These are phyloP conservation scores for Podilymbus podiceps DNA, from an alignment of 2,113 vertebrate species.

Conservation along the genomic window DNA sequence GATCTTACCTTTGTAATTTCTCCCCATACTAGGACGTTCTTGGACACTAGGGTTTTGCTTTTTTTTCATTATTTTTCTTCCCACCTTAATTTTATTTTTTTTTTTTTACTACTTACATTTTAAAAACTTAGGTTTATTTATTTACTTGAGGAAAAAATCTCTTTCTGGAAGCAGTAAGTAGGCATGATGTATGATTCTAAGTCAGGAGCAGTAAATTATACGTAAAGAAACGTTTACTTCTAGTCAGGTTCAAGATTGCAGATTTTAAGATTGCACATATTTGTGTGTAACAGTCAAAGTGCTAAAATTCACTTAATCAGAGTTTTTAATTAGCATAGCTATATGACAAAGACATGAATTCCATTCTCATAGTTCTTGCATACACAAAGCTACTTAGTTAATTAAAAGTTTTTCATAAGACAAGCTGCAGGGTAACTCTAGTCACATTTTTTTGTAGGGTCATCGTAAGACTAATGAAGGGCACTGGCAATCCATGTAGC, in stretches of 20 bases:
- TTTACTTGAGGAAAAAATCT: not conserved
- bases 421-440: not conserved
- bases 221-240: not conserved
- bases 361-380: not conserved
- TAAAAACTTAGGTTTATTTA: not conserved
- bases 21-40: not conserved
- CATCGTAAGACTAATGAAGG: not conserved
- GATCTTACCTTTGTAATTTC: not conserved
- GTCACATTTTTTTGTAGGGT: not conserved
- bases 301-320: not conserved
- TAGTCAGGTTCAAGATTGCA: not conserved
- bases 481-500: not conserved
- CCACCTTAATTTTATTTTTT: not conserved
- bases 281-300: not conserved
- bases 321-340: not conserved
- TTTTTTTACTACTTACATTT: not conserved
- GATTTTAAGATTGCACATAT: not conserved
- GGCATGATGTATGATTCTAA: not conserved
- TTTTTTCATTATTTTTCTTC: not conserved
- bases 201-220: not conserved
- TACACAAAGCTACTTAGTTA: not conserved
- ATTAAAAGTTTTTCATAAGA: not conserved
- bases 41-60: not conserved
- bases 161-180: not conserved
- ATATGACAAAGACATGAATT: not conserved